These are phyloP conservation scores for Aspiorhynchus laticeps DNA, from an alignment of 2,113 vertebrate genomes.

Conservation along the genomic window DNA sequence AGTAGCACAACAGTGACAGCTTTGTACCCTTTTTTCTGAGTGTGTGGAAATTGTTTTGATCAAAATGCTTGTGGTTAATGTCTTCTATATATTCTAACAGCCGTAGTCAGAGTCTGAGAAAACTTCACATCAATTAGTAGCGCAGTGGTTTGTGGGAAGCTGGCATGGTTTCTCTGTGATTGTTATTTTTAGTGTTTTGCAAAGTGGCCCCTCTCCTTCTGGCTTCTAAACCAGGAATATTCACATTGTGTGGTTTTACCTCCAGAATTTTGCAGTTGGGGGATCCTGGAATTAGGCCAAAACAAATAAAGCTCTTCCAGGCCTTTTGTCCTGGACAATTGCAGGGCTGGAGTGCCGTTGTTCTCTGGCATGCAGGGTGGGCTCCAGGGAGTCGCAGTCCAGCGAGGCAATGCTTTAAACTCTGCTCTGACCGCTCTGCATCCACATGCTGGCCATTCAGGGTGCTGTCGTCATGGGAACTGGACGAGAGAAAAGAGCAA, in stretches of 20 bases:
- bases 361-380: conserved; percentile 70
- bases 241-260: conserved; percentile 55
- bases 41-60: neutral
- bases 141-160: neutral
- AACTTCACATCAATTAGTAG: neutral
- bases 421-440: conserved; percentile 52
- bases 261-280: conserved; percentile 55
- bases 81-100: neutral
- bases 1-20: neutral
- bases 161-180: neutral
- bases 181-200: neutral
- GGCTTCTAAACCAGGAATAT: neutral
- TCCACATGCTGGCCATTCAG: conserved; percentile 69
- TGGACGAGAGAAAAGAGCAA: conserved; percentile 44
- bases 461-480: conserved; percentile 71
- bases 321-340: conserved; percentile 67
- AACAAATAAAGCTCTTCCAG: conserved; percentile 70
- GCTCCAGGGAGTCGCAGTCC: conserved; percentile 68
- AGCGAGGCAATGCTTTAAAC: conserved; percentile 59
- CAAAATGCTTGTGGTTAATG: neutral
- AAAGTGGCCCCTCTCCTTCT: neutral
- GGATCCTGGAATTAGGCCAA: conserved; percentile 68
- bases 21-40: neutral
- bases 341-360: conserved; percentile 68
- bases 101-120: neutral